phyloP scores from a whole-genome alignment of 2,888 invertebrate species.

The Microctonus hyperodae region DNA sequence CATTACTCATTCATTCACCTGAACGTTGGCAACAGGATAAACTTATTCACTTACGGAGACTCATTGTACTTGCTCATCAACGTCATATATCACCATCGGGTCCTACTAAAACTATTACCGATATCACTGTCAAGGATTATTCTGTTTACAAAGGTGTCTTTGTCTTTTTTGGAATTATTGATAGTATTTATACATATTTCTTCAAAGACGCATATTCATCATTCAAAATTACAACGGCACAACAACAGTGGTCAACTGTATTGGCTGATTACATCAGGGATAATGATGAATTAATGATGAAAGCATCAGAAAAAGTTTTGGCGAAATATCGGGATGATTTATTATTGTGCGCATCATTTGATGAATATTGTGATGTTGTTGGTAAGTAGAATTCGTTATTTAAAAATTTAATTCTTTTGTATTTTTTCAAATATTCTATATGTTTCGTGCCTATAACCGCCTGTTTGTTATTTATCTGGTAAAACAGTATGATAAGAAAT shows the following conservation, averaged over 20 bases:
- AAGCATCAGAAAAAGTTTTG: constrained; percentile 85
- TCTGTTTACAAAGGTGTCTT: constrained; percentile 84
- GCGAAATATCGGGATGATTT: constrained; percentile 86
- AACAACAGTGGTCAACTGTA: constrained; percentile 88
- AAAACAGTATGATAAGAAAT: neutral
- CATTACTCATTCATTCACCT: constrained; percentile 79
- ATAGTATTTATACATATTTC: constrained; percentile 83
- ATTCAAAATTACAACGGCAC: constrained; percentile 60
- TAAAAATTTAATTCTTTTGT: neutral
- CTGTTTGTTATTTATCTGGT: too few species aligned
- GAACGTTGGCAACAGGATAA: constrained; percentile 78
- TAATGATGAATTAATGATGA: constrained; percentile 90
- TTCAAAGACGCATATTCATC: constrained; percentile 72
- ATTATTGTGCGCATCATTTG: constrained; percentile 87
- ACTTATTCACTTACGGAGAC: constrained; percentile 76
- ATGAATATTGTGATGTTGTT: constrained; percentile 92
- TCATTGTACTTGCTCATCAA: constrained; percentile 80
- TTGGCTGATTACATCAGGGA: constrained; percentile 93
- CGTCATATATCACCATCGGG: constrained; percentile 74
- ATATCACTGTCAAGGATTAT: constrained; percentile 72
- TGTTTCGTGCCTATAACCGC: too few species aligned
- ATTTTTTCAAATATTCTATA: too few species aligned
- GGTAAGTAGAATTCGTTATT: constrained; percentile 65
- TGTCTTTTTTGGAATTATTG: constrained; percentile 84
- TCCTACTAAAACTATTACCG: constrained; percentile 66